Evolutionary conservation across 2,888 invertebrate genomes (phyloP).

Genomic region (Drosophila macrospina): DNA sequence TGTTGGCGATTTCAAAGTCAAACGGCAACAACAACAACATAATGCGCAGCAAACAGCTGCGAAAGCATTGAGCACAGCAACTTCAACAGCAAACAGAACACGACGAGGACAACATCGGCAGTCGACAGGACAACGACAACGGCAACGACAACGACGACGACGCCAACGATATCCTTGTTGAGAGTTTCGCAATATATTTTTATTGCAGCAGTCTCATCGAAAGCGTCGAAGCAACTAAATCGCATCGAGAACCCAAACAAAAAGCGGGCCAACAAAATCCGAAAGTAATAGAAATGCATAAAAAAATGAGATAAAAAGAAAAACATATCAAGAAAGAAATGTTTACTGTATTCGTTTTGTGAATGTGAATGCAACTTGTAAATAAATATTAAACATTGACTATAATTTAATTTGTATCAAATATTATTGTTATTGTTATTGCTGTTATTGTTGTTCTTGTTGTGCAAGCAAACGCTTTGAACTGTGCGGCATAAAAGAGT

Average conservation of each 20-base stretch:
- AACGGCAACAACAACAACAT: slow-evolving; percentile 64
- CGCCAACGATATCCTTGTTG: slow-evolving; percentile 77
- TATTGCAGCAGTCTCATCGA: slow-evolving; percentile 82
- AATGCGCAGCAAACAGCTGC: slow-evolving; percentile 68
- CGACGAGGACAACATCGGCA: slow-evolving; percentile 58
- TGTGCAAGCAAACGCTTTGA: slow-evolving; percentile 17
- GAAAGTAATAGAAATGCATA: slow-evolving; percentile 44
- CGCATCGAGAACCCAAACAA: slow-evolving; percentile 48
- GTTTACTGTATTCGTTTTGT: not conserved
- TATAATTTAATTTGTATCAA: slow-evolving; percentile 1
- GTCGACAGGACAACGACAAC: slow-evolving; percentile 52
- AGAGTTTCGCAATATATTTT: slow-evolving; percentile 82
- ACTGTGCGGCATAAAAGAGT: slow-evolving; percentile 33
- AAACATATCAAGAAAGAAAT: slow-evolving; percentile 25
- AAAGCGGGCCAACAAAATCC: slow-evolving; percentile 18
- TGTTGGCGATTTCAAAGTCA: slow-evolving; percentile 80
- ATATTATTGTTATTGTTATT: not conserved
- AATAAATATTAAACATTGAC: not conserved
- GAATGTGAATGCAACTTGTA: not conserved
- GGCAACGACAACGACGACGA: slow-evolving; percentile 39
- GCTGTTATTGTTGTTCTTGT: slow-evolving; percentile 5
- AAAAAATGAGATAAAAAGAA: slow-evolving; percentile 12
- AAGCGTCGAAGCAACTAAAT: slow-evolving; percentile 78
- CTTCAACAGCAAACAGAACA: slow-evolving; percentile 61
- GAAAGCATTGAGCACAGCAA: slow-evolving; percentile 63